These are phyloP conservation scores for Bagarius yarrelli DNA, from an alignment of 2,113 vertebrate genomes.

Conservation along the genomic window DNA sequence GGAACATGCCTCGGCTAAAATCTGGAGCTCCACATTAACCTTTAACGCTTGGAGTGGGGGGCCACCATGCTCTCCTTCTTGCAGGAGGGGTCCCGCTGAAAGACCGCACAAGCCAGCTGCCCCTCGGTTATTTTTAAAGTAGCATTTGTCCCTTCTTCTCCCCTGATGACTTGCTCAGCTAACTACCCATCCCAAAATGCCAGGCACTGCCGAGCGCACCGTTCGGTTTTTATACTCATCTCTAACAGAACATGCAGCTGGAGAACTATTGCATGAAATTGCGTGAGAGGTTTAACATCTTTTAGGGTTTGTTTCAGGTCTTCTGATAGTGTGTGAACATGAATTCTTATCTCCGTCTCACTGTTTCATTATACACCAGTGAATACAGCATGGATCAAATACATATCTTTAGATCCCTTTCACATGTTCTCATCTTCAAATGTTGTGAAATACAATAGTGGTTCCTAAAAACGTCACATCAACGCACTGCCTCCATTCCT, in stretches of 20 bases:
- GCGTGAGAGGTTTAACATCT: background rate
- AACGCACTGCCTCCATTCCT: conserved; percentile 37
- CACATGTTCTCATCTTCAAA: conserved; percentile 29
- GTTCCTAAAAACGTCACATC: conserved; percentile 38
- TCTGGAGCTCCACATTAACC: conserved; percentile 54
- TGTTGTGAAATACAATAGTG: conserved; percentile 63
- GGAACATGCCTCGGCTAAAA: conserved; percentile 50
- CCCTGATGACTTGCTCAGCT: conserved; percentile 75
- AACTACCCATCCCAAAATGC: conserved; percentile 60
- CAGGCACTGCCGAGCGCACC: conserved; percentile 12
- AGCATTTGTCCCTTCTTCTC: conserved; percentile 75
- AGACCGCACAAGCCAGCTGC: conserved; percentile 48
- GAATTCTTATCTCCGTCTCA: background rate
- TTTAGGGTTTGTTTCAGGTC: background rate
- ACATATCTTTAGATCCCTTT: background rate
- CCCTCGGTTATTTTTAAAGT: conserved; percentile 54
- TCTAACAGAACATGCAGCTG: background rate
- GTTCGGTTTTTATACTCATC: background rate
- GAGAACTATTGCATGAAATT: background rate
- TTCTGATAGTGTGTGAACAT: background rate
- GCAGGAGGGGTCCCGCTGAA: conserved; percentile 73
- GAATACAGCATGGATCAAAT: background rate
- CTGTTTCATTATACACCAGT: background rate
- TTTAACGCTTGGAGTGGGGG: conserved; percentile 52
- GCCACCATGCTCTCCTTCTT: conserved; percentile 54